Evolutionary conservation across 2,888 invertebrate genomes (phyloP).

Genomic region (Eupithecia abbreviata): DNA sequence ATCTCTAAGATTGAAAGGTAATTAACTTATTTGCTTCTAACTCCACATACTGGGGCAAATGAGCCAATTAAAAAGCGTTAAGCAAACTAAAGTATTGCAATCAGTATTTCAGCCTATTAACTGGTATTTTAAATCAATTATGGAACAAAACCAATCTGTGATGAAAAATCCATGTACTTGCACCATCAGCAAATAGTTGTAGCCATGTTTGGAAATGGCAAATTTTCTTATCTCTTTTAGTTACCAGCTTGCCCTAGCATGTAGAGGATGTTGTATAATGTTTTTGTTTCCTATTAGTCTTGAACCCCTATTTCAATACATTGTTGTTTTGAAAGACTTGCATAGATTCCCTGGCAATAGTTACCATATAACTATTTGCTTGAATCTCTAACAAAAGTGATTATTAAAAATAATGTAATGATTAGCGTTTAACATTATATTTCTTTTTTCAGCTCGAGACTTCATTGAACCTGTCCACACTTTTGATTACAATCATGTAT

Average conservation of each 20-base stretch:
- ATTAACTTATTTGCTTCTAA: slow-evolving; percentile 44
- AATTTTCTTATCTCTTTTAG: slow-evolving; percentile 1
- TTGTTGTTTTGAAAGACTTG: not conserved
- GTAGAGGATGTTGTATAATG: slow-evolving; percentile 22
- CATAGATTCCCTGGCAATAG: slow-evolving; percentile 10
- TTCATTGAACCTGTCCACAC: slow-evolving; percentile 86
- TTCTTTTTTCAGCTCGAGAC: slow-evolving; percentile 71
- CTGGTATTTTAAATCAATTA: not conserved
- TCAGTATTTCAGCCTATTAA: not conserved
- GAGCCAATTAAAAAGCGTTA: slow-evolving; percentile 3
- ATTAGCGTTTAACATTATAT: slow-evolving; percentile 4
- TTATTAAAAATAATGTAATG: not conserved
- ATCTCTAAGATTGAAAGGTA: slow-evolving; percentile 82
- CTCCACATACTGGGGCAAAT: slow-evolving; percentile 32
- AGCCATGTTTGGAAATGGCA: not conserved
- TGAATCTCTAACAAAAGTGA: slow-evolving; percentile 7
- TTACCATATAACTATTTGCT: slow-evolving; percentile 10
- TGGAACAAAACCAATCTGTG: not conserved
- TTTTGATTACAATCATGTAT: slow-evolving; percentile 88
- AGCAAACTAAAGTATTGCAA: not conserved
- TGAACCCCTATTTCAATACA: not conserved
- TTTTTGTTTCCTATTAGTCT: not conserved
- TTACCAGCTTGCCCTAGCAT: slow-evolving; percentile 28
- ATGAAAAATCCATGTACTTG: not conserved
- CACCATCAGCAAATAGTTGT: not conserved